Evolutionary conservation across 2,113 vertebrate genomes (phyloP).

Genomic region (Natator depressus): DNA sequence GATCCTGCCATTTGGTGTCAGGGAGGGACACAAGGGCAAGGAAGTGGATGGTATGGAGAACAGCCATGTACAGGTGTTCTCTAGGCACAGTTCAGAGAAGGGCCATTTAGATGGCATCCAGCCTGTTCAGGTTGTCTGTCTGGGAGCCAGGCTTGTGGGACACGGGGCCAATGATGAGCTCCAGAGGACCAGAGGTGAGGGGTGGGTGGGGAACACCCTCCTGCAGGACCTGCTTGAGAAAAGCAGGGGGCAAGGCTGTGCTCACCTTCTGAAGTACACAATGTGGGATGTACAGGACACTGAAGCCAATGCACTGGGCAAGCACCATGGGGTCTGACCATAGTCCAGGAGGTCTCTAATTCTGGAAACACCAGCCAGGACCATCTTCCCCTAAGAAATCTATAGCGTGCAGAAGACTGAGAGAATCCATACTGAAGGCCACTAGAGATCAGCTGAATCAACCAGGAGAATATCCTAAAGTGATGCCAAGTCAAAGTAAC

Average conservation of each 20-base stretch:
- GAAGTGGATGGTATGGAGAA: not conserved
- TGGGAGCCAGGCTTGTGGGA: not conserved
- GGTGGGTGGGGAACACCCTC: not conserved
- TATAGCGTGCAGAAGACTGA: not conserved
- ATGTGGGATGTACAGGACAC: not conserved
- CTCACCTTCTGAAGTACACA: not conserved
- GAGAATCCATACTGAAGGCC: not conserved
- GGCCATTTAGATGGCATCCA: too few relatives aligned
- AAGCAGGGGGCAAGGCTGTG: not conserved
- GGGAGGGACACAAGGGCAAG: too few relatives aligned
- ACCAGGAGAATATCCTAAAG: not conserved
- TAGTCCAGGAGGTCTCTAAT: not conserved
- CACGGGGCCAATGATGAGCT: not conserved
- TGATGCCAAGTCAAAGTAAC: not conserved
- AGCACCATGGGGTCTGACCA: not conserved
- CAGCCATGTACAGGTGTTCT: too few relatives aligned
- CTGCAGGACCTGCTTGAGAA: not conserved
- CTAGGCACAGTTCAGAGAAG: not conserved
- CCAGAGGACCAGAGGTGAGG: not conserved
- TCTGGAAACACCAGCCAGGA: not conserved
- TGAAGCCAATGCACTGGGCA: not conserved
- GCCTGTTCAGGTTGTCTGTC: too few relatives aligned
- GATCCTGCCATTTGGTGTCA: too few relatives aligned
- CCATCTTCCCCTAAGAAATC: not conserved
- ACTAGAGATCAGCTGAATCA: not conserved